Evolutionary conservation across 2,113 vertebrate species (phyloP), one percentile per base, ranked within the genome.

Genomic region (Colius striatus): DNA sequence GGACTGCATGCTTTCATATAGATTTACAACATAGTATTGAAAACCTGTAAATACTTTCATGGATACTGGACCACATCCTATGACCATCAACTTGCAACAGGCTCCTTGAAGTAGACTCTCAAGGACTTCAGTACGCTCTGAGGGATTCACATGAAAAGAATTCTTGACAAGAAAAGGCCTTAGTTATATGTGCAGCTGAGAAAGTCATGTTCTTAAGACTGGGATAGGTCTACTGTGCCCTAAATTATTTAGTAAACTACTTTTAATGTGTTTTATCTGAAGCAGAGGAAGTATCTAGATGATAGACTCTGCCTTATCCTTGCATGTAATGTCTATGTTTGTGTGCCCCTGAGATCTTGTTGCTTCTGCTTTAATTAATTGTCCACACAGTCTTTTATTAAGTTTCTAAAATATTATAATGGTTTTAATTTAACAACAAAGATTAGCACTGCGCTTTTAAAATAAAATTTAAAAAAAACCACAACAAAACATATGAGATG

Each of bases 401-500:
- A 97, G 96, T 95, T 57, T 17, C 50, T 30, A 19, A 57, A 87
- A 97, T 96, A 90, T 76, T 83, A 74, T 89, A 92, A 94, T 91
- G 51, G 23, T 89, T 97, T 97, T 91, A 97, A 96, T 94, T 94
- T 93, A 96, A 96, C 72, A 93, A 67, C 88, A 80, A 95, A 97
- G 92, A 97, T 96, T 96, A 98, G 92, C 86, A 66, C 67, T 93
- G 43, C 47, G 55, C 47, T 96, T 97, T 41, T 41, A 41, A 41
- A 41, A 41, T 41, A 41, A 41, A n/a, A n/a, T n/a, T n/a, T n/a
- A n/a, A n/a, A n/a, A 41, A 41, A 41, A 41, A 41, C 38, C 38
- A 41, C 38, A 41, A 41, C 38, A 41, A 41, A 41, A 95, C 96
- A 94, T 92, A 95, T 98, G 98, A 98, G 97, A 98, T 97, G 97